phyloP scores from a whole-genome alignment of 2,888 invertebrate species.

The Eremobia ochroleuca region DNA sequence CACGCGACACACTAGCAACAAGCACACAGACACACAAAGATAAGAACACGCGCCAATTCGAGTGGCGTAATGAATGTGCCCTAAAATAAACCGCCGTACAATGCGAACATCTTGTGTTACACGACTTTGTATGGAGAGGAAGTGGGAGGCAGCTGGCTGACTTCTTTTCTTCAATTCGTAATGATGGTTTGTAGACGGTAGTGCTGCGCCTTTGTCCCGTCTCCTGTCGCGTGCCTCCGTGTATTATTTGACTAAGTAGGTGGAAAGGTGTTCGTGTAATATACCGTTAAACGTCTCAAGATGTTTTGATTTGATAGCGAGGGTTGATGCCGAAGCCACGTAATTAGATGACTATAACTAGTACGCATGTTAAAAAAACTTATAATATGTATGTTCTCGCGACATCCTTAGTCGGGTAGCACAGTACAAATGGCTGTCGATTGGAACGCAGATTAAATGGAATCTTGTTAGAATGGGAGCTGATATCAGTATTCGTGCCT shows the following conservation, averaged over 20 bases:
- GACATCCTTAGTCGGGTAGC: constrained; percentile 17
- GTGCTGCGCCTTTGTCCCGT: constrained; percentile 85
- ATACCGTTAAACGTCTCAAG: constrained; percentile 85
- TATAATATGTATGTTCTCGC: constrained; percentile 4
- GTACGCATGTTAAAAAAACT: constrained; percentile 24
- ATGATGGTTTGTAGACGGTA: constrained; percentile 85
- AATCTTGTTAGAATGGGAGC: constrained; percentile 43
- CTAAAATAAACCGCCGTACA: constrained; percentile 87
- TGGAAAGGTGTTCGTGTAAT: constrained; percentile 88
- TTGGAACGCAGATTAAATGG: constrained; percentile 24
- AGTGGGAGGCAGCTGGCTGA: constrained; percentile 89
- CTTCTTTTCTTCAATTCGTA: constrained; percentile 86
- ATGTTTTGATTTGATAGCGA: constrained; percentile 83
- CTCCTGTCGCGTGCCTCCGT: constrained; percentile 88
- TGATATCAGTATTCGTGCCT: constrained; percentile 5
- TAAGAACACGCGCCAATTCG: constrained; percentile 90
- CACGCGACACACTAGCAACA: constrained; percentile 70
- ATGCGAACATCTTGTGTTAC: constrained; percentile 88
- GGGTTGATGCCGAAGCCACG: constrained; percentile 63
- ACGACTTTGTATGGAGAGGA: constrained; percentile 87
- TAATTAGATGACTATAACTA: constrained; percentile 65
- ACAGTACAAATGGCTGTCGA: constrained; percentile 15
- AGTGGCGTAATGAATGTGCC: constrained; percentile 88
- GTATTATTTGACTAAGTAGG: constrained; percentile 84
- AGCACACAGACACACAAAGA: constrained; percentile 78